A percentile compares a stretch with the other conserved stretches of the same genome.
phyloP scores from a whole-genome alignment of 2,113 vertebrate species.

The Microtus montanus region DNA sequence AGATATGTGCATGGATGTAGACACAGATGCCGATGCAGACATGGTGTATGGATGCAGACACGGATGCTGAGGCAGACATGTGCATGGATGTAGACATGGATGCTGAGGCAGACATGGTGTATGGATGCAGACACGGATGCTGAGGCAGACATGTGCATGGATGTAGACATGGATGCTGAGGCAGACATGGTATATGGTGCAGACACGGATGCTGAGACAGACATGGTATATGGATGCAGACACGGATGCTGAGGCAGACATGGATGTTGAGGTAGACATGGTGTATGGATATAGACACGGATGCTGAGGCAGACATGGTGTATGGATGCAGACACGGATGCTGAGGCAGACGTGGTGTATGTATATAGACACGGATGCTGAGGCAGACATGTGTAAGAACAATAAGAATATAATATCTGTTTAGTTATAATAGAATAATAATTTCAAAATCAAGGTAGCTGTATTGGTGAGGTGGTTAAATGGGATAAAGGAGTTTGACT shows the following conservation, averaged over 20 bases:
- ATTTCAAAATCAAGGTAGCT: not conserved
- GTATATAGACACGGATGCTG: not conserved
- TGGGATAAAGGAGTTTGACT: not conserved
- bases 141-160: not conserved
- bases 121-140: too few relatives aligned
- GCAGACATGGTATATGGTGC: too few relatives aligned
- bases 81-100: too few relatives aligned
- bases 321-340: not conserved
- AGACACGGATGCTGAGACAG: too few relatives aligned
- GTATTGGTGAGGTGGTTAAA: not conserved
- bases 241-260: not conserved
- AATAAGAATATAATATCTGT: not conserved
- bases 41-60: not conserved
- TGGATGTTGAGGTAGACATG: not conserved
- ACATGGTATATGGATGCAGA: not conserved
- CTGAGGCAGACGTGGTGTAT: not conserved
- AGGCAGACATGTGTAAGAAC: not conserved
- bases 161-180: too few relatives aligned
- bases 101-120: too few relatives aligned
- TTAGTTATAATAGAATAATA: not conserved
- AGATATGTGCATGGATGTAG: not conserved
- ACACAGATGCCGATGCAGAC: accelerated
- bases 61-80: too few relatives aligned
- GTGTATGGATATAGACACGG: accelerated
- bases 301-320: not conserved